phyloP scores from a whole-genome alignment of 2,113 vertebrate genomes.

The Brachypteracias leptosomus region DNA sequence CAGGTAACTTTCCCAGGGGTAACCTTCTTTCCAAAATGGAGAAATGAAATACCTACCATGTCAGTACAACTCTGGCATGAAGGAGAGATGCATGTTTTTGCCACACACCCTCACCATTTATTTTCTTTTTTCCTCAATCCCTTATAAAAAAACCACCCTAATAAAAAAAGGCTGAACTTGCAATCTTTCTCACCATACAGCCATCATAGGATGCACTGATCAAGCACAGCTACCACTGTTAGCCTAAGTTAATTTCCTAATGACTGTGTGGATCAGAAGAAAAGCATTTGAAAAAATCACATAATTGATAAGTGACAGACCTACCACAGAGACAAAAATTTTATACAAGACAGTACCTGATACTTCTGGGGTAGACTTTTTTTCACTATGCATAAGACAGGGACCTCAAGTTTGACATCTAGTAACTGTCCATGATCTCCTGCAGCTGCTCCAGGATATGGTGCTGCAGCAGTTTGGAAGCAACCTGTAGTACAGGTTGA shows the following conservation, averaged over 20 bases:
- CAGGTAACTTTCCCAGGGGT: not conserved
- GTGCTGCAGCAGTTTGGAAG: constrained; percentile 89
- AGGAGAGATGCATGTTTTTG: not conserved
- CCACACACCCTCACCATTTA: not conserved
- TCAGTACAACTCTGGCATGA: not conserved
- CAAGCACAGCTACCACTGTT: not conserved
- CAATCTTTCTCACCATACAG: not conserved
- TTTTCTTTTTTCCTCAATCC: not conserved
- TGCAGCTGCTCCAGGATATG: constrained; percentile 91
- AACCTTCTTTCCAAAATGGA: not conserved
- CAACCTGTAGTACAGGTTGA: constrained; percentile 92
- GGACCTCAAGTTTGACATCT: not conserved
- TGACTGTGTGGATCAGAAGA: not conserved
- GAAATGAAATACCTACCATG: not conserved
- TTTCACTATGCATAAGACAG: not conserved
- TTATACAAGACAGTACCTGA: not conserved
- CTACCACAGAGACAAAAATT: not conserved
- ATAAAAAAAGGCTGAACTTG: not conserved
- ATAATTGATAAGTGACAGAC: not conserved
- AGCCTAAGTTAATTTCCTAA: not conserved
- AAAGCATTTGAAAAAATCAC: not conserved
- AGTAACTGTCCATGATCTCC: constrained; percentile 82
- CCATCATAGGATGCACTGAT: not conserved
- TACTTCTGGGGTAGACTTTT: not conserved
- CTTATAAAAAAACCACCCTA: not conserved